A percentile compares a stretch with the other conserved stretches of the same genome.
phyloP scores from a whole-genome alignment of 2,888 invertebrate genomes.

The Acrobasis suavella region DNA sequence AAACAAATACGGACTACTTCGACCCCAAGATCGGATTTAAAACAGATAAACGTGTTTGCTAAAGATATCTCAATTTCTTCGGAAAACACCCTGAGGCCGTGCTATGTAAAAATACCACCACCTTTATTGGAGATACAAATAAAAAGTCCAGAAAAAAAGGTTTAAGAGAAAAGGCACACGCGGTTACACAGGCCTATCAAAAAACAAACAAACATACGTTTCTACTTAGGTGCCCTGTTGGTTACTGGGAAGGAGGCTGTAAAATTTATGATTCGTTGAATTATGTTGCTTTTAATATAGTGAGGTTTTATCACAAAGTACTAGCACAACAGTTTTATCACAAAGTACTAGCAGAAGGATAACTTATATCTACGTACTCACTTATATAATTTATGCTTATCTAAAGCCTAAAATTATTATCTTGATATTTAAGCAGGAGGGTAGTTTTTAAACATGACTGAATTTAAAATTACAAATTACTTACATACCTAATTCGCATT shows the following conservation, averaged over 20 bases:
- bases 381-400: no score
- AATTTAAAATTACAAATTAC: no score
- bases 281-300: constrained; percentile 41
- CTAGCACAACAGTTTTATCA: constrained; percentile 20
- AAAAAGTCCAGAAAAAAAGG: constrained; percentile 58
- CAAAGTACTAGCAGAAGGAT: background rate
- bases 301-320: constrained; percentile 18
- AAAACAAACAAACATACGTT: constrained; percentile 77
- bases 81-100: constrained; percentile 65
- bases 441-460: no score
- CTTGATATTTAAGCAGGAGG: no score
- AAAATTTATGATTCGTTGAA: constrained; percentile 79
- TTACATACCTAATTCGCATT: no score
- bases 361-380: background rate
- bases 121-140: constrained; percentile 74
- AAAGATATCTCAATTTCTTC: constrained; percentile 67
- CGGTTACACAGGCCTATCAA: constrained; percentile 78
- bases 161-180: constrained; percentile 70
- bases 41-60: constrained; percentile 35
- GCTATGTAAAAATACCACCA: constrained; percentile 61
- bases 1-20: constrained; percentile 21
- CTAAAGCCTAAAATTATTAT: no score
- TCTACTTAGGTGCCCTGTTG: constrained; percentile 72
- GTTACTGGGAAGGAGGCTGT: constrained; percentile 71
- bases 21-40: constrained; percentile 2